Base-by-base conservation (phyloP, 2,888 invertebrate species). In the Leptinotarsa tumamoca region DNA sequence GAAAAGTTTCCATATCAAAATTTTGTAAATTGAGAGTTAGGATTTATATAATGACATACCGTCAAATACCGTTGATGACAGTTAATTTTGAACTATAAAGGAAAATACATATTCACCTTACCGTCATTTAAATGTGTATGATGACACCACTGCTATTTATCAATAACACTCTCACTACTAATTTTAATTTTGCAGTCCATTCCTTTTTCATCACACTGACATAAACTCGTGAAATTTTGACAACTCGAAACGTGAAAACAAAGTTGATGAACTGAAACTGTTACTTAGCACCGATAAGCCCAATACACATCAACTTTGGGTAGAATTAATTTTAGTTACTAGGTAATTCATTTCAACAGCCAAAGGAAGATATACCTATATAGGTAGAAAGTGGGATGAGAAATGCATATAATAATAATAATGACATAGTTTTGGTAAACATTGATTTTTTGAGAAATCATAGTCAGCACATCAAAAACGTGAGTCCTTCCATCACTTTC, bases 221-320 rank as follows among this genome's bases (percentile, higher is more conserved):
- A 61, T 61, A 4, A 33, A 33, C 43, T 63, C 17, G n/a, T 13
- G 33, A 17, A 63, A 63, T 63, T 63, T 63, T 63, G 63, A 63
- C 33, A 63, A 10, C 10, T 33, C 43, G n/a, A 63, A 63, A n/a
- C 10, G 43, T 10, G n/a, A n/a, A 63, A 63, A 63, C 63, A 63
- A 63, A 63, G 10, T 43, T 43, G 43, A 63, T 63, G 63, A 58
- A 21, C 63, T 63, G 43, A 63, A 43, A 43, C 33, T 43, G 63
- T 63, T 63, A 7, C 63, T n/a, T 63, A 63, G 63, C 43, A 63
- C 33, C 63, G n/a, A 27, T 23, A 27, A 43, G 10, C 3, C 2
- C 43, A 10, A 10, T 13, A 43, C 43, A 43, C 43, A 43, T 43
- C 43, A 10, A 43, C 10, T 43, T 43, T 10, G 43, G 10, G 10